Evolutionary conservation across 2,888 invertebrate genomes (phyloP).

Genomic region (Gryllus longicercus): DNA sequence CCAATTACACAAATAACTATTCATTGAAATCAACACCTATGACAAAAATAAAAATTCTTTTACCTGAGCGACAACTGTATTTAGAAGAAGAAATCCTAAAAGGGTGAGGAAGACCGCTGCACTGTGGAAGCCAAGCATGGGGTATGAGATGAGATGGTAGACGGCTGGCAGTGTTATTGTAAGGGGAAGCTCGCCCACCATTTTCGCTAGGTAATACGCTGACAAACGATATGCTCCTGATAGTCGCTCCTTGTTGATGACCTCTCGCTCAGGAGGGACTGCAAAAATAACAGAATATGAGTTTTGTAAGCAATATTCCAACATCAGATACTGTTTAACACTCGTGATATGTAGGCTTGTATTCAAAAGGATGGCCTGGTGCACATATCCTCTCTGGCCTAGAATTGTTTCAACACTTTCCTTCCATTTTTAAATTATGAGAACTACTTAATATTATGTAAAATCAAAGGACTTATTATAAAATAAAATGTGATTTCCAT

Average conservation of each 20-base stretch:
- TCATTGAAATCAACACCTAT: too few species aligned
- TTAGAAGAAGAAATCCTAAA: constrained; percentile 64
- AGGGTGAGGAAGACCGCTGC: constrained; percentile 65
- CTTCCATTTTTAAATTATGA: too few species aligned
- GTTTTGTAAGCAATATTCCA: too few species aligned
- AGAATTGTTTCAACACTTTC: too few species aligned
- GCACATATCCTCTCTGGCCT: too few species aligned
- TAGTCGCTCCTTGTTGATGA: constrained; percentile 73
- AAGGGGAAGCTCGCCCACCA: constrained; percentile 74
- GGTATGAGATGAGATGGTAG: constrained; percentile 73
- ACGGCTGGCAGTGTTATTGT: constrained; percentile 70
- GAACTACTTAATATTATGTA: too few species aligned
- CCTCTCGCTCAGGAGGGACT: constrained; percentile 77
- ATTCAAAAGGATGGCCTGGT: too few species aligned
- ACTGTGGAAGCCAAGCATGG: constrained; percentile 66
- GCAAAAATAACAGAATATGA: constrained; percentile 39
- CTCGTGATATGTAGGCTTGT: too few species aligned
- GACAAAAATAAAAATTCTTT: constrained; percentile 31
- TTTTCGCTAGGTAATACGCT: constrained; percentile 77
- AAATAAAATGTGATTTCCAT: too few species aligned
- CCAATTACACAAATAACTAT: too few species aligned
- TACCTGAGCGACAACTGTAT: constrained; percentile 70
- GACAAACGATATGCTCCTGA: constrained; percentile 75
- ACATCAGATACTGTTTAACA: too few species aligned
- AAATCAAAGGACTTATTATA: too few species aligned